Base-by-base conservation (phyloP, 2,797 vertebrate species). In the Pantherophis vulpinus region DNA sequence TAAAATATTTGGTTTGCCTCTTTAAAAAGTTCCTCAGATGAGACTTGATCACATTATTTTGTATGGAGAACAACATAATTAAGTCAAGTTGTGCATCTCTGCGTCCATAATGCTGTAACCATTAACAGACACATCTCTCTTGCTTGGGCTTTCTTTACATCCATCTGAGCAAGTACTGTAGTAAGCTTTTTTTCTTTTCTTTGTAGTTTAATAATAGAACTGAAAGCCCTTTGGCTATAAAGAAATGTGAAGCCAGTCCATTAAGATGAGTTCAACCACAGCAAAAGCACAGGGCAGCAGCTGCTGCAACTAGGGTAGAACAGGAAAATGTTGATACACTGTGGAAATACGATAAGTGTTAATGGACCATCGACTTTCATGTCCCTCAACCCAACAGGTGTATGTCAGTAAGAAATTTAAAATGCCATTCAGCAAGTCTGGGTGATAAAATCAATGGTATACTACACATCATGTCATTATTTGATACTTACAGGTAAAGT, bases 331-430 rank as follows among this genome's bases (percentile, higher is more conserved):
- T 29, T n/a, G 60, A 70, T 37, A 9, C 47, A 55, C 42, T 51
- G 29, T 32, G 10, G 54, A 90, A 94, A 93, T 91, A 95, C 92
- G 79, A 95, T 91, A 93, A 95, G 94, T 94, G 95, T 96, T 96
- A 96, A 95, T 96, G 94, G 94, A 79, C 88, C 93, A 93, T 96
- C 95, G 94, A 93, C 93, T 94, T 93, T 94, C 95, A 95, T 91
- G 91, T 92, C 94, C 92, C 89, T 95, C 94, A 94, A 93, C 54
- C 92, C 94, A 97, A 96, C 91, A 87, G 92, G 86, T 95, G 16
- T 94, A 95, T 96, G 95, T 96, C 95, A 96, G 90, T 96, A 95
- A 87, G 5, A 51, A 32, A 86, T 94, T 91, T 96, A 93, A 96
- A 97, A 95, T 94, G 94, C 74, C 89, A 90, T 93, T 96, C 95